Percentiles rank a stretch among this genome's conserved stretches.
phyloP scores from a whole-genome alignment of 2,888 invertebrate species.

The Netelia melanura region DNA sequence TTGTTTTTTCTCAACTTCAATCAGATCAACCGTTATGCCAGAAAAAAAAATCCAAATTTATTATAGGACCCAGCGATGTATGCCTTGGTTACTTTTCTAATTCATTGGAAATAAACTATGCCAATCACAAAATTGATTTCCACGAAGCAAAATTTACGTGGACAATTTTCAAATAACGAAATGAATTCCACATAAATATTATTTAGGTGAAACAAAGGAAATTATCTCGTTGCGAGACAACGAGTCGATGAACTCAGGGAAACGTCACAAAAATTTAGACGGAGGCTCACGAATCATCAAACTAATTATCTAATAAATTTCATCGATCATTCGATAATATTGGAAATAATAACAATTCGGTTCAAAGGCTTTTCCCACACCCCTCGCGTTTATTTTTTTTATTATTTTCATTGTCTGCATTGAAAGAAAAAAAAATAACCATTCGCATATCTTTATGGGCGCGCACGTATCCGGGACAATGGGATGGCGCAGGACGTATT shows the following conservation, averaged over 20 bases:
- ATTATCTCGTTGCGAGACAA: not conserved
- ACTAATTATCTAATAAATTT: not conserved
- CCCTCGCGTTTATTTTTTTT: slow-evolving; percentile 16
- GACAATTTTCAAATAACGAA: not conserved
- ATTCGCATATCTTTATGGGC: slow-evolving; percentile 58
- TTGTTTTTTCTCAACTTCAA: slow-evolving; percentile 12
- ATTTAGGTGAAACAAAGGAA: not conserved
- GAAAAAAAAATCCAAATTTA: slow-evolving; percentile 3
- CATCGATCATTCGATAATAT: slow-evolving; percentile 2
- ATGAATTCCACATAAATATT: not conserved
- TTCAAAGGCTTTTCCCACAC: not conserved
- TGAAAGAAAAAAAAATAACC: slow-evolving; percentile 46
- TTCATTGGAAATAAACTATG: not conserved
- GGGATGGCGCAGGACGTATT: slow-evolving; percentile 88
- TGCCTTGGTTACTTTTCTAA: slow-evolving; percentile 50
- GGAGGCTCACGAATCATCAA: slow-evolving; percentile 52
- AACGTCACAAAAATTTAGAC: not conserved
- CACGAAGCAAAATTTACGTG: not conserved
- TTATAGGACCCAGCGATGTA: slow-evolving; percentile 24
- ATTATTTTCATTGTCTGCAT: slow-evolving; percentile 19
- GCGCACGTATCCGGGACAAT: slow-evolving; percentile 68
- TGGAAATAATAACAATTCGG: not conserved
- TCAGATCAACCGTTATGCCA: slow-evolving; percentile 4
- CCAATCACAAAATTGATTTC: not conserved
- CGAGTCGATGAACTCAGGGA: not conserved